Evolutionary conservation across 2,888 invertebrate genomes (phyloP), one percentile per base, ranked within the genome.

Genomic region (Cantharis lateralis): DNA sequence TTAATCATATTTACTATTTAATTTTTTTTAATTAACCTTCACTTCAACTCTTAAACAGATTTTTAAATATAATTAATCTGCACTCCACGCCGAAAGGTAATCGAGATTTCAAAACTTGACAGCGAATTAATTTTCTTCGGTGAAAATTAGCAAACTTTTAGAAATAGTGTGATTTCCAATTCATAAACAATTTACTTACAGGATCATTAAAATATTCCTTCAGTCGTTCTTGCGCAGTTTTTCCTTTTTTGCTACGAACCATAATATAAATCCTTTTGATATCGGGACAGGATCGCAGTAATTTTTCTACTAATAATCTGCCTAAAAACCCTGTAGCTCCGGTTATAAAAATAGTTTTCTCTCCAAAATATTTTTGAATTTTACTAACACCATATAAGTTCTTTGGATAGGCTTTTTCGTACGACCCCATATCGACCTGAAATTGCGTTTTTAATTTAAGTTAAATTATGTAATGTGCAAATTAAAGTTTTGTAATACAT

Each of bases 281-380:
- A 61, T 83, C 80, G 90, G 84, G 89, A 71, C 84, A 85, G 1
- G 78, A 75, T 15, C 85, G 75, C 13, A 86, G 70, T 24, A 86
- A 72, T 77, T 86, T 86, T 77, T 86, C 86, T 70, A 86, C 64
- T 10, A 83, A 79, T 24, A 86, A 73, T 74, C 84, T 84, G 28
- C 86, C 86, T 15, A 85, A 79, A 74, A 84, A 85, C 1, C 95
- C 95, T 0, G 94, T 94, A 0, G 92, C 92, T 0, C 95, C 95
- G 0, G 95, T 95, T 71, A 95, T 90, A 83, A 95, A 91, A 0
- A 95, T 87, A 0, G 89, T 88, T 81, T 90, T 89, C 1, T 86
- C 87, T 10, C 15, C 69, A 70, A 62, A 69, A 66, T 68, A 71
- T 11, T 64, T 61, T 72, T 28, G 70, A 24, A 72, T 71, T 2